phyloP scores from a whole-genome alignment of 2,797 vertebrate species.

The Enteromius paludinosus region DNA sequence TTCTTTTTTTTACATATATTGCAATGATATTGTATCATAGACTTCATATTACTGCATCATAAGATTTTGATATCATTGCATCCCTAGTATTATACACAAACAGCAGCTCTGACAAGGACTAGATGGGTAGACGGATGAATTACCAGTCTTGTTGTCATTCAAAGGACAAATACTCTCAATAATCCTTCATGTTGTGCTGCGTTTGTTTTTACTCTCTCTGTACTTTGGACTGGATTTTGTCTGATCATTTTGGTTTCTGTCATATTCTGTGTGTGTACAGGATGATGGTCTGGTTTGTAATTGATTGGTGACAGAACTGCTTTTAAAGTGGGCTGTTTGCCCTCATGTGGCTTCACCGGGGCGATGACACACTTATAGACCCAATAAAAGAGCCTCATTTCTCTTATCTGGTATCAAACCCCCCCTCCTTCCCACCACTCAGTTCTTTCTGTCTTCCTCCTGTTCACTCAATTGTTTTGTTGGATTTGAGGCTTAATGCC shows the following conservation, averaged over 20 bases:
- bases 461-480: constrained; percentile 39
- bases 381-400: constrained; percentile 53
- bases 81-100: not conserved
- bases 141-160: not conserved
- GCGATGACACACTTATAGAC: constrained; percentile 58
- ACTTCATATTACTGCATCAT: too few relatives aligned
- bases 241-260: not conserved
- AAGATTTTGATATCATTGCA: too few relatives aligned
- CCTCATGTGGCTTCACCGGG: constrained; percentile 46
- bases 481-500: constrained; percentile 2
- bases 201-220: not conserved
- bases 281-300: constrained; percentile 31
- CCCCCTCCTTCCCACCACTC: constrained; percentile 4
- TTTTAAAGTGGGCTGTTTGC: constrained; percentile 50
- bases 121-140: constrained; percentile 10
- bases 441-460: constrained; percentile 23
- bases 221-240: not conserved
- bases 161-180: not conserved
- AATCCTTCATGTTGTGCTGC: not conserved
- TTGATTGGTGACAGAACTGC: constrained; percentile 39
- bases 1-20: too few relatives aligned
- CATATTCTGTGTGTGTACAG: constrained; percentile 1
- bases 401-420: constrained; percentile 38
- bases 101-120: constrained; percentile 21
- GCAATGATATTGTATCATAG: too few relatives aligned